Base-by-base conservation (phyloP, 2,888 invertebrate species). In the Napeogenes inachia region DNA sequence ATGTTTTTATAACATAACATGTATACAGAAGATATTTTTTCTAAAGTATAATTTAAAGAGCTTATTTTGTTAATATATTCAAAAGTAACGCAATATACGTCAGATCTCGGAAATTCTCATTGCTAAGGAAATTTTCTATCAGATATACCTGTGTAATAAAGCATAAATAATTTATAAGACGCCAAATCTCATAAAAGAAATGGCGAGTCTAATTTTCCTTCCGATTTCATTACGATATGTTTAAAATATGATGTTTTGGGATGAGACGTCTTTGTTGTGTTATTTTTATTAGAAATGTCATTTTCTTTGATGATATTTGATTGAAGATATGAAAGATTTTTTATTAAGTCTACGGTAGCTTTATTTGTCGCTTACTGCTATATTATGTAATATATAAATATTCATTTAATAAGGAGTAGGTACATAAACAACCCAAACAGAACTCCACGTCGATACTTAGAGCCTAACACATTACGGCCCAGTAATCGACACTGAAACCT, bases 151-250 rank as follows among this genome's bases (percentile, higher is more conserved):
- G 50, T 30, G 50, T 50, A 50, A 50, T 50, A 50, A 10, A 50
- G 50, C 50, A 50, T 50, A 30, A 21, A 50, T 50, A 30, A 50
- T 50, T 50, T 50, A 30, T 50, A 50, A 60, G 50, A 60, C 56
- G n/a, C 56, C 60, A 53, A 54, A 56, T 46, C 42, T 58, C 57
- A 57, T 63, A 63, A 62, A 64, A 61, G 62, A 45, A 59, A 61
- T 57, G 53, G 32, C 62, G 61, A 55, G 45, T 54, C 35, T 59
- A 63, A 58, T 61, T 66, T 65, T 69, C 61, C 68, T 64, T 60
- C 65, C 79, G 84, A 87, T 87, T 82, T 86, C 84, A 86, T 87
- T 86, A 85, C 73, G 85, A 85, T 86, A 85, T 70, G 61, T 65
- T 61, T 68, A 70, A 71, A 61, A 56, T 64, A 64, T 64, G 59